Evolutionary conservation across 2,888 invertebrate genomes (phyloP).

Genomic region (Pammene aurita): DNA sequence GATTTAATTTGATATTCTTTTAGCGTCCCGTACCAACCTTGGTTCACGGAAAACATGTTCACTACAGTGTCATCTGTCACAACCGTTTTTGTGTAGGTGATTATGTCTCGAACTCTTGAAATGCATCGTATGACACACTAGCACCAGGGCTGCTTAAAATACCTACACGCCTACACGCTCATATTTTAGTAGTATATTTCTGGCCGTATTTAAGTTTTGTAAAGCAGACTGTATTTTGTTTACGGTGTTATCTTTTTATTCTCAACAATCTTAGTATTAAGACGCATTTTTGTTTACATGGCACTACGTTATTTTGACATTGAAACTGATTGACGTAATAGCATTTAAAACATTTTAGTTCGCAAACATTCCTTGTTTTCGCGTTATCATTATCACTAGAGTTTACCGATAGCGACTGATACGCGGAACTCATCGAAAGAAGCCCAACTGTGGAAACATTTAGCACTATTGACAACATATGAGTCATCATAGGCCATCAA

Average conservation of each 20-base stretch:
- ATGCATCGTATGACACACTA: too few species aligned
- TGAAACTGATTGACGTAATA: slow-evolving; percentile 25
- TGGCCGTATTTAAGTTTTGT: neutral
- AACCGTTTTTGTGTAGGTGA: too few species aligned
- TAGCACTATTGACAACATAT: slow-evolving; percentile 31
- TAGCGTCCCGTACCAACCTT: too few species aligned
- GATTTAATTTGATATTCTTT: too few species aligned
- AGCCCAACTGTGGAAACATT: slow-evolving; percentile 38
- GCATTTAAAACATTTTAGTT: slow-evolving; percentile 21
- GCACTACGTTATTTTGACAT: slow-evolving; percentile 4
- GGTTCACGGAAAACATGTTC: too few species aligned
- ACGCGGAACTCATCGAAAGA: slow-evolving; percentile 27
- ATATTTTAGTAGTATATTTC: too few species aligned
- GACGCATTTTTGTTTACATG: slow-evolving; percentile 2
- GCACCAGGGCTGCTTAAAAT: too few species aligned
- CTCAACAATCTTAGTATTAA: neutral
- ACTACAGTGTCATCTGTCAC: too few species aligned
- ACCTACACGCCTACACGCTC: too few species aligned
- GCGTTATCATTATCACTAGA: slow-evolving; percentile 28
- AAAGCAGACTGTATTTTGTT: neutral
- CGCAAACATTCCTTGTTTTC: slow-evolving; percentile 30
- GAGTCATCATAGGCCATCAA: slow-evolving; percentile 34
- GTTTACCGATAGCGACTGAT: slow-evolving; percentile 34
- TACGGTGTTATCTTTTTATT: neutral
- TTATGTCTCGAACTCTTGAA: too few species aligned